Base-by-base conservation (phyloP, 2,113 vertebrate genomes). In the Sula dactylatra region DNA sequence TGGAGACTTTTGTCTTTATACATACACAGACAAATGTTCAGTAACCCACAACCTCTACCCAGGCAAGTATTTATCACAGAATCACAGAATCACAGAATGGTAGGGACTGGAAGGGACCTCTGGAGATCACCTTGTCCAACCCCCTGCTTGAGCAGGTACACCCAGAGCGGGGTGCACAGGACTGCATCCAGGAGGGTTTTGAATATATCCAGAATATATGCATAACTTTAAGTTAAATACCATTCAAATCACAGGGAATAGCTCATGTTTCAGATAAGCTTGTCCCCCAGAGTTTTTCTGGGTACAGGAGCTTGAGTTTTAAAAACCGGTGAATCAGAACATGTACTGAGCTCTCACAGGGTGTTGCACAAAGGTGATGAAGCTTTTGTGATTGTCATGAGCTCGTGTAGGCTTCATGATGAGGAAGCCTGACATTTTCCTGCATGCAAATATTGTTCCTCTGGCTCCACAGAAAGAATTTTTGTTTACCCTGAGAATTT, bases 391-490 rank as follows among this genome's bases (percentile, higher is more conserved):
- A 29, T 32, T 58, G 49, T 44, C 38, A 69, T 0, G 4, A 56
- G 11, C 14, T 40, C 0, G 0, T 49, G 36, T 14, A 77, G 42
- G 13, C 31, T 55, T 86, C 86, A 62, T 52, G 45, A 61, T 49
- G 14, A 44, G 26, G 22, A 91, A 89, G 16, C 4, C 62, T 7
- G 4, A 0, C 1, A 3, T 64, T 90, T 80, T 83, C 25, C 10
- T 64, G 67, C 56, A 94, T 95, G 85, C 58, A 96, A 90, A 71
- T 94, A 76, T 93, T 94, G 92, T 97, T 64, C 14, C 11, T 52
- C 26, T 11, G 42, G 84, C 73, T 95, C 62, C 50, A 76, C 16
- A 65, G 56, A 85, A 90, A 93, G 26, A 92, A 25, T 50, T 80
- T 56, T 86, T 79, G 13, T 54, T 91, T 93, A 86, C 29, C 8